A percentile compares a stretch with the other conserved stretches of the same genome.
These are phyloP conservation scores for Vesta saturnalis DNA, from an alignment of 2,888 invertebrate genomes.

Conservation along the genomic window DNA sequence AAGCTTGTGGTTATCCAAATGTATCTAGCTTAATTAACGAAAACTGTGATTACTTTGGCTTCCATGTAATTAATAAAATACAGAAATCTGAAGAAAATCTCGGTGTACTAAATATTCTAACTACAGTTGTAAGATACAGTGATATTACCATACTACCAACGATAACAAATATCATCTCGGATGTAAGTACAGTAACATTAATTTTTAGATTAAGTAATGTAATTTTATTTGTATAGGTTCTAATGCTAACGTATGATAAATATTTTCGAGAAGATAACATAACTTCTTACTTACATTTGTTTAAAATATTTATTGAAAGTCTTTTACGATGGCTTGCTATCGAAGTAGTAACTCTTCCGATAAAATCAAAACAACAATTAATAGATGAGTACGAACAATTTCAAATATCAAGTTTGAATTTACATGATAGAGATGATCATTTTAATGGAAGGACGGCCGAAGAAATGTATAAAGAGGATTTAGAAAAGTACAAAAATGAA, in stretches of 20 bases:
- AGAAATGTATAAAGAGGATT: conserved; percentile 63
- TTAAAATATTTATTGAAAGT: conserved; percentile 73
- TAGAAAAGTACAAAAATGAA: conserved; percentile 56
- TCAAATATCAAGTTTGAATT: conserved; percentile 49
- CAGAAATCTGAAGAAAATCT: conserved; percentile 71
- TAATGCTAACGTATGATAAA: conserved; percentile 70
- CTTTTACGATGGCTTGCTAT: conserved; percentile 68
- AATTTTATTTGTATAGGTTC: conserved; percentile 59
- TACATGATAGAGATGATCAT: conserved; percentile 57
- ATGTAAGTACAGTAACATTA: no score
- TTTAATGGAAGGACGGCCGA: conserved; percentile 58
- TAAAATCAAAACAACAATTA: conserved; percentile 53
- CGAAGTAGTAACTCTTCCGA: conserved; percentile 46
- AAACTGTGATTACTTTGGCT: conserved; percentile 80
- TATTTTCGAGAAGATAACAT: conserved; percentile 67
- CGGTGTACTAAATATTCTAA: conserved; percentile 76
- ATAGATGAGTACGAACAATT: conserved; percentile 51
- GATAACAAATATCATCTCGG: conserved; percentile 74
- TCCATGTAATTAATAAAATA: conserved; percentile 73
- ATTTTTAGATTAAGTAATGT: neutral
- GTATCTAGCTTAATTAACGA: conserved; percentile 71
- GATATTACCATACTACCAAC: conserved; percentile 71
- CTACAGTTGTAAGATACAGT: conserved; percentile 77
- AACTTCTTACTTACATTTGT: conserved; percentile 74
- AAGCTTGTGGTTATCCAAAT: conserved; percentile 65